Percentiles rank a stretch among this genome's conserved stretches.
Conservation (phyloP, 2,888 invertebrate species). For the Pogonocherus hispidulus region DNA sequence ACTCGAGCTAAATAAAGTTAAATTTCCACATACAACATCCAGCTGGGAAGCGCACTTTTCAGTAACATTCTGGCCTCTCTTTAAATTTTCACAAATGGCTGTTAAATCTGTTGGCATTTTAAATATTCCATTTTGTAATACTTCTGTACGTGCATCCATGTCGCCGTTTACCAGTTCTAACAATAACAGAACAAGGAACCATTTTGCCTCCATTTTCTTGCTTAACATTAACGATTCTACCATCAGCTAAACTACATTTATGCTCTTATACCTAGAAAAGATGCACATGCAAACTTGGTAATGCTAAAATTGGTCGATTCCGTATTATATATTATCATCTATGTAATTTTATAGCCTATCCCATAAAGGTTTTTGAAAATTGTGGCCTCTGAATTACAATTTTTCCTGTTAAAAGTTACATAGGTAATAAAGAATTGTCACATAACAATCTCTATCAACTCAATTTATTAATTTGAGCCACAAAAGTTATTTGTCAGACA, state of each 20-base stretch:
- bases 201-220: not conserved
- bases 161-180: not conserved
- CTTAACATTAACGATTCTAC: not conserved
- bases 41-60: not conserved
- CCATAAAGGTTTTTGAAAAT: too few relatives aligned
- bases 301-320: too few relatives aligned
- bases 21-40: not conserved
- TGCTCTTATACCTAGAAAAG: not conserved
- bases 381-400: too few relatives aligned
- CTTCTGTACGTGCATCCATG: not conserved
- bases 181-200: not conserved
- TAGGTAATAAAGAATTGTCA: too few relatives aligned
- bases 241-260: not conserved
- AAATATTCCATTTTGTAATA: not conserved
- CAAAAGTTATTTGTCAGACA: too few relatives aligned
- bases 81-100: not conserved
- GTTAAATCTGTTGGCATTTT: not conserved
- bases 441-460: too few relatives aligned
- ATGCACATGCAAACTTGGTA: too few relatives aligned
- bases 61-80: not conserved
- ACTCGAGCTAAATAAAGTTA: not conserved
- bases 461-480: too few relatives aligned
- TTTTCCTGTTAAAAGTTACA: too few relatives aligned
- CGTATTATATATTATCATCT: too few relatives aligned
- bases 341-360: too few relatives aligned